Evolutionary conservation across 2,797 vertebrate species (phyloP), one percentile per base, ranked within the genome.

Genomic region (Sphaeramia orbicularis): DNA sequence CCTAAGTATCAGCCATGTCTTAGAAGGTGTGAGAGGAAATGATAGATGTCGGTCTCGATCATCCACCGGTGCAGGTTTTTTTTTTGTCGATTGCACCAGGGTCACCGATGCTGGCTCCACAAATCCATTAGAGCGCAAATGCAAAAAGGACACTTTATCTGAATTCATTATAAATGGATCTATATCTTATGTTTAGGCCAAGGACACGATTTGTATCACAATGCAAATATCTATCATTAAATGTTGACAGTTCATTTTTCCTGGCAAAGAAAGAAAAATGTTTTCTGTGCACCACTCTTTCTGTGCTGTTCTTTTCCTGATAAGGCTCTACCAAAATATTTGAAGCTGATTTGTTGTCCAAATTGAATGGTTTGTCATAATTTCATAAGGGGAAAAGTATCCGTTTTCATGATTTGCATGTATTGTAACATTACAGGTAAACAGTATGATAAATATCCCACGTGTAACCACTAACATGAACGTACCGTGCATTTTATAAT

Each of bases 171-270:
- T 92, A 91, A 92, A 93, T 92, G 93, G 92, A 93, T 93, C 93
- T 93, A 93, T 94, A 94, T 94, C 92, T 93, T 93, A 94, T 91
- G 93, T 94, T 94, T 93, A 93, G 93, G 90, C 93, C 93, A 93
- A 94, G 93, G 93, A 94, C 93, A 91, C 92, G 87, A 94, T 94
- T 94, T 94, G 93, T 93, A 94, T 93, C 92, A 91, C 93, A 93
- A 94, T 94, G 93, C 93, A 94, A 94, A 94, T 94, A 94, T 95
- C 92, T 93, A 94, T 94, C 93, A 94, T 95, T 94, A 94, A 94
- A 94, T 87, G 85, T 87, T 93, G 94, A 94, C 94, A 94, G 91
- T 94, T 93, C 91, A 95, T 94, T 95, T 94, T 93, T 94, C 91
- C 89, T 78, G 75, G 86, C 88, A 93, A 92, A 92, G 91, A 93